A percentile compares a stretch with the other conserved stretches of the same genome.
These are phyloP conservation scores for Conops quadrifasciatus DNA, from an alignment of 2,888 invertebrate species.

Conservation along the genomic window DNA sequence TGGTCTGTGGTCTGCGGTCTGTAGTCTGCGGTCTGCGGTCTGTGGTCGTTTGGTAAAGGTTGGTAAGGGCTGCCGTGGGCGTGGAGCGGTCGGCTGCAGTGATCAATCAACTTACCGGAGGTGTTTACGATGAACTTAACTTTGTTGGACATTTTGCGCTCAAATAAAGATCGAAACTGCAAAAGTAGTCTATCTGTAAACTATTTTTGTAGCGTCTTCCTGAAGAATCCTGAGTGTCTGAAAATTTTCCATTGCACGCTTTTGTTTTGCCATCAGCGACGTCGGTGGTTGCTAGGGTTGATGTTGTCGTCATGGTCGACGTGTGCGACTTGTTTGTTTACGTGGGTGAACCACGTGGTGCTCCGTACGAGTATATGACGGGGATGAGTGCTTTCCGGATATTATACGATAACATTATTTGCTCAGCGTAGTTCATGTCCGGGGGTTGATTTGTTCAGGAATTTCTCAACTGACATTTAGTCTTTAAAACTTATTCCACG, in stretches of 20 bases:
- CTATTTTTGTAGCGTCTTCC: background rate
- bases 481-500: no score
- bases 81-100: background rate
- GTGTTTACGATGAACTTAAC: conserved; percentile 64
- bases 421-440: no score
- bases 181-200: background rate
- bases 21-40: no score
- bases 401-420: no score
- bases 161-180: conserved; percentile 14
- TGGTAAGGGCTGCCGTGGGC: background rate
- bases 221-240: background rate
- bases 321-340: background rate
- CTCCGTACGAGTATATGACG: no score
- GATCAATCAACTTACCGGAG: conserved; percentile 55
- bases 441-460: no score
- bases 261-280: conserved; percentile 27
- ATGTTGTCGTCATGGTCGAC: conserved; percentile 31
- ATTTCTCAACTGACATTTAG: no score
- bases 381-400: no score
- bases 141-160: conserved; percentile 48
- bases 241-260: conserved; percentile 1
- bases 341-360: no score
- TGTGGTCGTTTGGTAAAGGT: no score
- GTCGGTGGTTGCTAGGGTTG: conserved; percentile 25
- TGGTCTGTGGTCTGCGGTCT: no score